Evolutionary conservation across 2,888 invertebrate species (phyloP).

Genomic region (Minunthozetes semirufus): DNA sequence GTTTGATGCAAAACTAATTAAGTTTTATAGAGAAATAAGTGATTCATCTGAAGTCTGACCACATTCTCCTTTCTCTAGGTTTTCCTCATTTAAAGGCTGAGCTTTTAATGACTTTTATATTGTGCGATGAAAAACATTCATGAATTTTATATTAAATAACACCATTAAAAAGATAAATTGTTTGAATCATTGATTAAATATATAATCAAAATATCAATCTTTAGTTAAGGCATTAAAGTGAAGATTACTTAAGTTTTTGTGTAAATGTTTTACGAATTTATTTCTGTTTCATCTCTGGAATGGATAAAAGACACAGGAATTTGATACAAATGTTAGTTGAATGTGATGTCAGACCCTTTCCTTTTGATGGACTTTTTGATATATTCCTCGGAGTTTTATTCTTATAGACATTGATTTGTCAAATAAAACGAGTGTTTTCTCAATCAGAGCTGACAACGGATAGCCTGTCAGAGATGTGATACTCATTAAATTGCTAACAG

Average conservation of each 20-base stretch:
- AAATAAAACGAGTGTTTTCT: background rate
- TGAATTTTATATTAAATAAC: slow-evolving; percentile 23
- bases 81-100: background rate
- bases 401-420: slow-evolving; percentile 12
- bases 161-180: slow-evolving; percentile 4
- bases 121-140: slow-evolving; percentile 11
- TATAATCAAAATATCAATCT: background rate
- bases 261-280: too few relatives aligned
- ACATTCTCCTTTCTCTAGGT: background rate
- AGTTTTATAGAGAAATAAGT: background rate
- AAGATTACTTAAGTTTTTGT: background rate
- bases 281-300: too few relatives aligned
- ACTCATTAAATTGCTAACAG: background rate
- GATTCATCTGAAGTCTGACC: slow-evolving; percentile 16
- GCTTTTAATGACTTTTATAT: background rate
- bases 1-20: slow-evolving; percentile 18
- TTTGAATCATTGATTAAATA: background rate
- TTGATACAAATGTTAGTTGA: background rate
- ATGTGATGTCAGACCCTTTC: background rate
- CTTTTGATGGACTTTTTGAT: background rate
- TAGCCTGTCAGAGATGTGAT: too few relatives aligned
- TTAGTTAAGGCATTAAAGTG: background rate
- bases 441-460: background rate
- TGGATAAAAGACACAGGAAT: background rate
- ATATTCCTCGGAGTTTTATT: background rate